These are phyloP conservation scores for Enteromius thamalakanensis DNA, from an alignment of 2,797 vertebrate genomes.

Conservation along the genomic window DNA sequence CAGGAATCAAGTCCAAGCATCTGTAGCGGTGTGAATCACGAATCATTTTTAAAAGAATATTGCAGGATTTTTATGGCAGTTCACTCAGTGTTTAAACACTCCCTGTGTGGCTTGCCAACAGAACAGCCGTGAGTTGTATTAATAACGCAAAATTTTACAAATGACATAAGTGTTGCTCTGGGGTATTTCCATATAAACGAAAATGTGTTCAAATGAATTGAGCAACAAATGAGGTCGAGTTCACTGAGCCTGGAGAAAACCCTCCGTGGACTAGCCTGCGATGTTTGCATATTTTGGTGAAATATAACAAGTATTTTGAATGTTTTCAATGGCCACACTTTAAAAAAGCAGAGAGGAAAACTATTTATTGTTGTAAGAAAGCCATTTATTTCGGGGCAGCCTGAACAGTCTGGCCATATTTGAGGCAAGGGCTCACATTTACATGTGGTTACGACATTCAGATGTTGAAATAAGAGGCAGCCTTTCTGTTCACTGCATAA, in stretches of 20 bases:
- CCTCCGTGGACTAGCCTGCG: constrained; percentile 57
- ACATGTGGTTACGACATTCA: constrained; percentile 73
- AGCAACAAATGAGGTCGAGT: constrained; percentile 48
- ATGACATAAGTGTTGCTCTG: constrained; percentile 58
- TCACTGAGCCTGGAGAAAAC: background rate
- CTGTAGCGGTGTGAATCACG: constrained; percentile 28
- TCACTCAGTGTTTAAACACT: constrained; percentile 36
- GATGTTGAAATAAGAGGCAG: constrained; percentile 70
- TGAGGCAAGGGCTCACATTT: constrained; percentile 76
- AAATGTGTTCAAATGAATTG: constrained; percentile 44
- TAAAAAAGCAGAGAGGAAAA: constrained; percentile 71
- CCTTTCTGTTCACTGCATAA: constrained; percentile 63
- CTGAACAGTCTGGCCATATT: constrained; percentile 76
- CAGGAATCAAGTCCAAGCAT: constrained; percentile 25
- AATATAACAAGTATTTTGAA: constrained; percentile 72
- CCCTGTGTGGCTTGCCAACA: constrained; percentile 15
- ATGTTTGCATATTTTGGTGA: constrained; percentile 66
- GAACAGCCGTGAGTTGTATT: constrained; percentile 36
- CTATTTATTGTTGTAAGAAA: constrained; percentile 83
- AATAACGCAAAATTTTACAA: constrained; percentile 53
- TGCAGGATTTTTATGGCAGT: constrained; percentile 42
- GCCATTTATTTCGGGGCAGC: constrained; percentile 76
- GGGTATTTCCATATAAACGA: constrained; percentile 51
- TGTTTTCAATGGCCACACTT: constrained; percentile 73
- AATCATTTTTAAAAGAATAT: constrained; percentile 41